Base-by-base conservation (phyloP, 2,888 invertebrate genomes). In the Macaria liturata region DNA sequence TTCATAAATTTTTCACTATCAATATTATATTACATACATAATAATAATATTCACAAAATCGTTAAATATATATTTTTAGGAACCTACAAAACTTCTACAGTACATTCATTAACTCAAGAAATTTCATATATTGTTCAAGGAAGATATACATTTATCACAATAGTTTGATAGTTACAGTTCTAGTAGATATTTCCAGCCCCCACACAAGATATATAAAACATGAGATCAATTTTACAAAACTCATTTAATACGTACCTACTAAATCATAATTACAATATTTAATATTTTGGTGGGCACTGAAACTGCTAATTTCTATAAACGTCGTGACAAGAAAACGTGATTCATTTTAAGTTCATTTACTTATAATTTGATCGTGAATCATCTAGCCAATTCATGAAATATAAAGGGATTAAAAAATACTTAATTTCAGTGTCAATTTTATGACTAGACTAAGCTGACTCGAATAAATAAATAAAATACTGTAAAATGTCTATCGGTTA, bases 1-100 rank as follows among this genome's bases (percentile, higher is more conserved):
- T 86, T 76, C 84, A 88, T 89, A 88, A 86, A 75, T 68, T 80
- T 88, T 73, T 83, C 79, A 74, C 85, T 88, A 86, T 81, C 74
- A 74, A 81, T 82, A 69, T 46, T 80, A 81, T 50, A 51, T 53
- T 45, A 42, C 42, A 42, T 42, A 42, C 42, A 20, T 20, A 39
- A 39, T 39, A 56, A 60, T 56, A 52, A 49, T 60, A 83, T 78
- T 80, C 84, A 88, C 84, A 86, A 80, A 76, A 77, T 80, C 80
- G 74, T 69, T 76, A 78, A 75, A 42, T 42, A 9, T 66, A 67
- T 62, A n/a, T 62, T 56, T 67, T 62, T 59, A 62, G 57, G 67
- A 64, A 64, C 65, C 69, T 70, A 70, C 67, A 69, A 68, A 65
- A 66, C 54, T 32, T 54, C 65, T 69, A 67, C 67, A 61, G 55